Evolutionary conservation across 2,113 vertebrate genomes (phyloP), one percentile per base, ranked within the genome.

Genomic region (Picathartes gymnocephalus): DNA sequence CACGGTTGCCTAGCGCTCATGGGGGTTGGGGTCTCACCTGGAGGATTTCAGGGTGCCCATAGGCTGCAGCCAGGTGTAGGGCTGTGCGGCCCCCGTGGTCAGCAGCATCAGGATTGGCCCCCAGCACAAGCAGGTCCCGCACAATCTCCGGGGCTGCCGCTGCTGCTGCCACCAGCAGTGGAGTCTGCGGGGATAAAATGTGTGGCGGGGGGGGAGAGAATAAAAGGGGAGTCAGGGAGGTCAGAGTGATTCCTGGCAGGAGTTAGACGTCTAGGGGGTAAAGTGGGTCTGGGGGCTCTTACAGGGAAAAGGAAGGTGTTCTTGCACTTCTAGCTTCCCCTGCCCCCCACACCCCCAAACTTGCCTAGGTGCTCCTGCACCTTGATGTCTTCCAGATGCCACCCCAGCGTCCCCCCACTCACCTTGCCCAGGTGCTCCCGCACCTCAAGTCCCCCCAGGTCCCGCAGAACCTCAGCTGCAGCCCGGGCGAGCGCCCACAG

Each of bases 281-380:
- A 47, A 62, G 42, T 25, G 13, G 24, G 17, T 24, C 31, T 50
- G 6, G 10, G 27, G 12, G 13, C 18, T 57, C 27, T 57, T 37
- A 22, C 33, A 48, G 19, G 33, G 37, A 8, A 15, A 57, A 45
- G 13, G 9, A 57, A 64, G 12, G 13, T 35, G 33, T 31, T 64
- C 57, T 24, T 53, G 20, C 30, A 48, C 31, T 47, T 45, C n/a
- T 9, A 24, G 84, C 30, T 51, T 35, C 13, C 19, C n/a, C 9
- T 16, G 6, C 2, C 6, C 4, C 14, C 7, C 1, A 2, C 1
- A 2, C 3, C 8, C 14, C 53, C 7, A 48, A 30, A 35, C 13
- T 14, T 37, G 33, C 6, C 47, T 7, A 37, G 19, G 15, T 70
- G 23, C 54, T 86, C 54, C 28, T 58, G 45, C 54, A 69, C 16